These are phyloP conservation scores for Pristis pectinata DNA, from an alignment of 2,797 vertebrate genomes.

Conservation along the genomic window DNA sequence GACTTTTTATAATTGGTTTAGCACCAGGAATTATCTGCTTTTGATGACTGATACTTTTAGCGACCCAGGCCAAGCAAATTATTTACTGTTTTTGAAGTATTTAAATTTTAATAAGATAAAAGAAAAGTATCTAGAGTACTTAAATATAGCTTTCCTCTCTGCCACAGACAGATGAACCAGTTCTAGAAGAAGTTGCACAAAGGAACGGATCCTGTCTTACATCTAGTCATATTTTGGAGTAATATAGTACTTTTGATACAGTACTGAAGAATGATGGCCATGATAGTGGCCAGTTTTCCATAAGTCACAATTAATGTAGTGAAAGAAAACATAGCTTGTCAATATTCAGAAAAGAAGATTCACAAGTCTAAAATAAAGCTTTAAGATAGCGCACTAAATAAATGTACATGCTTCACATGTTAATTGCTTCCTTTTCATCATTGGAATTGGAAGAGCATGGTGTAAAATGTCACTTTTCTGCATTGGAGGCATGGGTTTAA, in stretches of 20 bases:
- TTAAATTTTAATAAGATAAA: constrained; percentile 12
- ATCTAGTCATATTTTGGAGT: constrained; percentile 18
- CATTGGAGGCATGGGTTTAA: neutral
- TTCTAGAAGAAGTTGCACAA: constrained; percentile 1
- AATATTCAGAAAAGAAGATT: neutral
- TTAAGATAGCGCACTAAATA: neutral
- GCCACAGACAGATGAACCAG: neutral
- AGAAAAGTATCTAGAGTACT: neutral
- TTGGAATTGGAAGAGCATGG: neutral
- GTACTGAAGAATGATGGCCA: neutral
- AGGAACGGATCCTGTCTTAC: neutral
- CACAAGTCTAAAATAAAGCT: neutral
- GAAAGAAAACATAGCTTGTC: neutral
- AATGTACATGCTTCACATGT: neutral
- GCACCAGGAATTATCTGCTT: constrained; percentile 10
- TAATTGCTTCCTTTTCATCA: neutral
- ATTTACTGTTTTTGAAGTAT: neutral
- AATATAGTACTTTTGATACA: constrained; percentile 32
- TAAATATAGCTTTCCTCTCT: constrained; percentile 9
- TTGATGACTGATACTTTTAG: constrained; percentile 13
- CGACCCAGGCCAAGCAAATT: constrained; percentile 28
- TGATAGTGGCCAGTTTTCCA: neutral
- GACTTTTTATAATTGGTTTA: constrained; percentile 30
- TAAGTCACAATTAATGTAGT: neutral
- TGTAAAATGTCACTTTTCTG: too few relatives aligned